These are phyloP conservation scores for Chaetoderma sp. DNA, from an alignment of 2,888 invertebrate species.

Conservation along the genomic window DNA sequence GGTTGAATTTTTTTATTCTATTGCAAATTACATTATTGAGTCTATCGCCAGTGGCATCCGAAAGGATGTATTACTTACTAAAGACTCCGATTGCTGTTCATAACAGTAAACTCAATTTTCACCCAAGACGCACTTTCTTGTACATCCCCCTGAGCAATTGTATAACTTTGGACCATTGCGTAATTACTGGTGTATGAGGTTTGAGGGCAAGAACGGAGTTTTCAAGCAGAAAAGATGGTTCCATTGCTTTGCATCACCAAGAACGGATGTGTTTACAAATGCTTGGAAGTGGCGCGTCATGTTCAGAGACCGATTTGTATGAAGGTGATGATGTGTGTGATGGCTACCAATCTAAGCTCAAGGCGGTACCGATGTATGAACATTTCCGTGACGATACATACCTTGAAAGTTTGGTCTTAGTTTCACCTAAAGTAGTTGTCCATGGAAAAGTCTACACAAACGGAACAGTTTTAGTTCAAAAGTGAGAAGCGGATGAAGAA, in stretches of 20 bases:
- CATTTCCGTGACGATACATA: too few relatives aligned
- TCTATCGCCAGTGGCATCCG: neutral
- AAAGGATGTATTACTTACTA: neutral
- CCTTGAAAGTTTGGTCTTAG: too few relatives aligned
- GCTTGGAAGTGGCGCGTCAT: neutral
- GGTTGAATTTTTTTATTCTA: neutral
- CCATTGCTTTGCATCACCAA: conserved; percentile 16
- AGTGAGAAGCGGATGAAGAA: too few relatives aligned
- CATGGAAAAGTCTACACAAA: too few relatives aligned
- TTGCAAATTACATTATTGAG: neutral
- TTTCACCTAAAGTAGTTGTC: too few relatives aligned
- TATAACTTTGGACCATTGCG: conserved; percentile 24
- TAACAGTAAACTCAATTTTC: neutral
- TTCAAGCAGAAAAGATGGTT: conserved; percentile 17
- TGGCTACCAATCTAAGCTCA: too few relatives aligned
- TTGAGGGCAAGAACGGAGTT: conserved; percentile 30
- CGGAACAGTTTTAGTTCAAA: too few relatives aligned
- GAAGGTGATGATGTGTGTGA: too few relatives aligned
- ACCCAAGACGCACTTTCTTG: conserved; percentile 28
- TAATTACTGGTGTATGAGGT: conserved; percentile 30
- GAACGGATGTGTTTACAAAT: conserved; percentile 1
- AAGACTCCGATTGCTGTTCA: neutral
- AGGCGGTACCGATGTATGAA: too few relatives aligned
- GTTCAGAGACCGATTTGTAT: neutral
- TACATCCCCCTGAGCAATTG: conserved; percentile 30